Evolutionary conservation across 1,140 invertebrate genomes (phyloP).

Genomic region (Diabrotica undecimpunctata): DNA sequence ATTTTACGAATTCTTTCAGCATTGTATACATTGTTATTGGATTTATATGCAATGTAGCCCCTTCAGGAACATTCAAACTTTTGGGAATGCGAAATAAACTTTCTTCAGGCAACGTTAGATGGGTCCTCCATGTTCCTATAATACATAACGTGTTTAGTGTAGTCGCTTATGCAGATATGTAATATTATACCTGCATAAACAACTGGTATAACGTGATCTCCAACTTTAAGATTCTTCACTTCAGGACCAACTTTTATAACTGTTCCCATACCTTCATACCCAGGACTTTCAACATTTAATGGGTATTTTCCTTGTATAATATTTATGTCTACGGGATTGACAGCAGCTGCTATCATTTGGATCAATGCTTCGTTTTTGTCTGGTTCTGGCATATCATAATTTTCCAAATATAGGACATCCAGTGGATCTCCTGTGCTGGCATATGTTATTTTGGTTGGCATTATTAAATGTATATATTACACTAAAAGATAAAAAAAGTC

Average conservation of each 20-base stretch:
- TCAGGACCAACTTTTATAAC: slow-evolving; percentile 67
- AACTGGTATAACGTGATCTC: slow-evolving; percentile 80
- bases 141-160: slow-evolving; percentile 35
- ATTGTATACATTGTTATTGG: slow-evolving; percentile 96
- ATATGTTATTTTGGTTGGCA: slow-evolving; percentile 53
- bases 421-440: slow-evolving; percentile 71
- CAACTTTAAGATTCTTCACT: slow-evolving; percentile 62
- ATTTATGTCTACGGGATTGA: slow-evolving; percentile 98
- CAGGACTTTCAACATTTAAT: slow-evolving; percentile 79
- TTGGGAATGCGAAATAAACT: slow-evolving; percentile 67
- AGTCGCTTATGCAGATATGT: background rate
- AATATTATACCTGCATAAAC: slow-evolving; percentile 47
- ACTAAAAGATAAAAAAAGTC: slow-evolving; percentile 39
- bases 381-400: slow-evolving; percentile 47
- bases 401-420: slow-evolving; percentile 62
- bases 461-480: slow-evolving; percentile 23
- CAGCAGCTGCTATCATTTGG: slow-evolving; percentile 83
- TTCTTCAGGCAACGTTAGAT: slow-evolving; percentile 60
- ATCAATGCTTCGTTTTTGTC: slow-evolving; percentile 66
- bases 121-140: slow-evolving; percentile 82
- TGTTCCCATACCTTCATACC: slow-evolving; percentile 90
- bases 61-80: slow-evolving; percentile 65
- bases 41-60: slow-evolving; percentile 87
- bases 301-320: slow-evolving; percentile 95
- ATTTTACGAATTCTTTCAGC: slow-evolving; percentile 81